Percentiles rank a stretch among this genome's conserved stretches.
These are phyloP conservation scores for Ceratothoa steindachneri DNA, from an alignment of 2,888 invertebrate genomes.

Conservation along the genomic window DNA sequence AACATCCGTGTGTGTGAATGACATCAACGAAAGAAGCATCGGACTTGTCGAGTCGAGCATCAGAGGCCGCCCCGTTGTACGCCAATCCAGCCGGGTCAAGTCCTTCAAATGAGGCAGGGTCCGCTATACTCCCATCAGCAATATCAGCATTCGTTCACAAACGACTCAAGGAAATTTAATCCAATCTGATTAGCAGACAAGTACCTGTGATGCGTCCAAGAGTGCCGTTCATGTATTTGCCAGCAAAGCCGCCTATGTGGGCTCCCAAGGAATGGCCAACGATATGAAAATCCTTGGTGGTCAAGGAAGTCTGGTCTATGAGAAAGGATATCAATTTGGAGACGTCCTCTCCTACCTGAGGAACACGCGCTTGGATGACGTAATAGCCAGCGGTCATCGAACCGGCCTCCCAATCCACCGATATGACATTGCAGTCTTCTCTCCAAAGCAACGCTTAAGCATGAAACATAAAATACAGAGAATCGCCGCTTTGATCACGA, in stretches of 20 bases:
- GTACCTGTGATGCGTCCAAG: constrained; percentile 49
- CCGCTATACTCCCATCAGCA: too few relatives aligned
- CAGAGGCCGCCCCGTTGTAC: constrained; percentile 18
- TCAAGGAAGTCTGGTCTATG: constrained; percentile 44
- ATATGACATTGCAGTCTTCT: constrained; percentile 54
- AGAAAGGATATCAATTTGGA: constrained; percentile 49
- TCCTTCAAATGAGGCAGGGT: constrained; percentile 21
- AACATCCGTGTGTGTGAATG: constrained; percentile 43
- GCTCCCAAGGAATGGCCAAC: constrained; percentile 50
- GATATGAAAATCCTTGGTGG: constrained; percentile 47
- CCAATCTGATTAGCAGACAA: too few relatives aligned
- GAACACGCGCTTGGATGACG: constrained; percentile 39
- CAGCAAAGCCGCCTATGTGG: constrained; percentile 50
- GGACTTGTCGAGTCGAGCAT: constrained; percentile 21
- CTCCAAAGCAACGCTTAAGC: constrained; percentile 37
- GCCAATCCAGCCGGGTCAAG: constrained; percentile 39
- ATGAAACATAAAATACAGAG: not conserved
- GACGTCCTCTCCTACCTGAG: constrained; percentile 51
- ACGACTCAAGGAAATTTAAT: too few relatives aligned
- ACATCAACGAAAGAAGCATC: constrained; percentile 42
- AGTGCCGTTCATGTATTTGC: constrained; percentile 47
- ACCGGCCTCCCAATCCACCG: constrained; percentile 57
- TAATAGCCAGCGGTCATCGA: constrained; percentile 50
- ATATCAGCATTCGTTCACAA: too few relatives aligned
- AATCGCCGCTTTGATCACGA: not conserved